Conservation (phyloP, 2,888 invertebrate genomes). For the Plebejus argus region DNA sequence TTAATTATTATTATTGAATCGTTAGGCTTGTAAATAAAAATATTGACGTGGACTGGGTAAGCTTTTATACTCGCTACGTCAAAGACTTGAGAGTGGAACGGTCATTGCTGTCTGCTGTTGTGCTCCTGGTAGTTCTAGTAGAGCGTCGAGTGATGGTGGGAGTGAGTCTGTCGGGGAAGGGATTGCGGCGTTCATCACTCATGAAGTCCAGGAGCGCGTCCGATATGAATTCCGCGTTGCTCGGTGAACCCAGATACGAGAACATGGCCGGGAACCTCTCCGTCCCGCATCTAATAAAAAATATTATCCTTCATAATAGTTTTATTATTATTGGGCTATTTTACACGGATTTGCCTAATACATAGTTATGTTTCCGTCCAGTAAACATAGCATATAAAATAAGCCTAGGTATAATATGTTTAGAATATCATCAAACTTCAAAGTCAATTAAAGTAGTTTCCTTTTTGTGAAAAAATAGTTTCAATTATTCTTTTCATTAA, state of each 20-base stretch:
- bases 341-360: not conserved
- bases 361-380: no score
- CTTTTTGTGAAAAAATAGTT: no score
- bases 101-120: not conserved
- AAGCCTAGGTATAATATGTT: no score
- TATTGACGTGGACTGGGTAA: no score
- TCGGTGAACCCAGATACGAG: conserved; percentile 57
- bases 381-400: no score
- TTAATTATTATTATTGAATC: no score
- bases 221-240: conserved; percentile 61
- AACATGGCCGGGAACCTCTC: conserved; percentile 70
- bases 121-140: conserved; percentile 27
- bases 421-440: no score
- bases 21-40: no score
- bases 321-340: not conserved
- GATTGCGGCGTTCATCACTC: conserved; percentile 58
- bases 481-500: no score
- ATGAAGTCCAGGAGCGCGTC: conserved; percentile 60
- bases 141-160: not conserved
- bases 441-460: no score
- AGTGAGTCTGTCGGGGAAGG: conserved; percentile 52
- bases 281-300: conserved; percentile 64
- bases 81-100: not conserved
- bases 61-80: not conserved
- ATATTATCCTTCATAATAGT: not conserved